Evolutionary conservation across 2,888 invertebrate genomes (phyloP), one percentile per base, ranked within the genome.

Genomic region (Acrobeloides nanus): DNA sequence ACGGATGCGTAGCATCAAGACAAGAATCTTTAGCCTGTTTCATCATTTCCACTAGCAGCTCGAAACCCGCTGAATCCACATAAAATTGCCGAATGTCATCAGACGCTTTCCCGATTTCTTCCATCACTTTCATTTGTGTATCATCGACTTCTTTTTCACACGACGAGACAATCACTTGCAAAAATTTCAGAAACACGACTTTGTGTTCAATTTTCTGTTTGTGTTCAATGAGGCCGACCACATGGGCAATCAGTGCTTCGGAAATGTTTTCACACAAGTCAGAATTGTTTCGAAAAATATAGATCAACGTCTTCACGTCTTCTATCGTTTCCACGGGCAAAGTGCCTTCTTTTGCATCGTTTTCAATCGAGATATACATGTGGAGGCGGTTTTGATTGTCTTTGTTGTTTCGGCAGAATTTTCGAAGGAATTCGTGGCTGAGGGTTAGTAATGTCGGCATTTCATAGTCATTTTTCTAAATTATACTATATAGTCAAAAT

Each of bases 121-220:
- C 90, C 87, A 97, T 95, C 42, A 97, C 92, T 80, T 92, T 84
- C 74, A 95, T 92, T 77, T 99, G 97, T 68, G 89, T 88, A 42
- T 86, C 84, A 43, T 92, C 81, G 48, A 97, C 90, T 74, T 89
- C 93, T 75, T 89, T 87, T 66, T 87, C 86, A 74, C 92, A 92
- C 0, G 92, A 90, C 74, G 88, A 88, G 27, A 97, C 92, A 48
- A 99, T 85, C 1, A 92, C 92, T 77, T 93, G 90, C 62, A 99
- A 80, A 70, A 89, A 92, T 76, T 87, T 87, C 65, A 97, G 80
- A 77, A 93, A 95, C 48, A 79, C 57, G 6, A 67, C 61, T 46
- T 69, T 67, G n/a, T n/a, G n/a, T n/a, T n/a, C n/a, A n/a, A n/a
- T n/a, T 27, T 66, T 46, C 4, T 56, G 54, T 62, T 92, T 86